Percentiles rank a stretch among this genome's conserved stretches.
Conservation (phyloP, 2,113 vertebrate genomes). For the Aix galericulata region DNA sequence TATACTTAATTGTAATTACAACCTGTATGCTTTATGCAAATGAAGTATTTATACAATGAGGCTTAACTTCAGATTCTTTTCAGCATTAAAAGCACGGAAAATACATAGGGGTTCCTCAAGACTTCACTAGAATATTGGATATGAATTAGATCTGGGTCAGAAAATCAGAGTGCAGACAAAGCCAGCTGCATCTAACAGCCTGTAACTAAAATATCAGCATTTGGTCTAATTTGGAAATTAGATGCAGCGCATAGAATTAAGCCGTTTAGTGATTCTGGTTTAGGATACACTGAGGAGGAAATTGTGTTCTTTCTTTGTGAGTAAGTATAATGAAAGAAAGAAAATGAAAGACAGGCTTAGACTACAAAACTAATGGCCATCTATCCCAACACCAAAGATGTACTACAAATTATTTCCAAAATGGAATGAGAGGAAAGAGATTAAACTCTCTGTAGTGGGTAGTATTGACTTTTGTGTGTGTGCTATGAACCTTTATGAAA, state of each 20-base stretch:
- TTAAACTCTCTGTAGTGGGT: not conserved
- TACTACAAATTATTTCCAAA: not conserved
- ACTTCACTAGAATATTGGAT: not conserved
- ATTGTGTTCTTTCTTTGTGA: not conserved
- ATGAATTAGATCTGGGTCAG: not conserved
- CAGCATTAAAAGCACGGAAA: not conserved
- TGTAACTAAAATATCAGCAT: not conserved
- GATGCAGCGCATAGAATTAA: not conserved
- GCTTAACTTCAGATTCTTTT: not conserved
- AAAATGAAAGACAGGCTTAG: not conserved
- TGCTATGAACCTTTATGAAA: constrained; percentile 49
- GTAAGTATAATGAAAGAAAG: not conserved
- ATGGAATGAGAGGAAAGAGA: not conserved
- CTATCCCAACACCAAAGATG: not conserved
- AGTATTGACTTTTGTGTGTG: not conserved
- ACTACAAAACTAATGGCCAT: not conserved
- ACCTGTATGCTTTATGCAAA: not conserved
- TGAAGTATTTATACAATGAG: not conserved
- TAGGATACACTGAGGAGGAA: not conserved
- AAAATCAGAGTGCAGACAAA: not conserved
- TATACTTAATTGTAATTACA: not conserved
- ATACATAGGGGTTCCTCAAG: not conserved
- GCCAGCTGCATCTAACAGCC: not conserved
- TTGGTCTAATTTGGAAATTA: not conserved
- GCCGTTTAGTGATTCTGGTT: not conserved